phyloP scores from a whole-genome alignment of 1,140 invertebrate genomes.

The Macrocentrus cingulum region DNA sequence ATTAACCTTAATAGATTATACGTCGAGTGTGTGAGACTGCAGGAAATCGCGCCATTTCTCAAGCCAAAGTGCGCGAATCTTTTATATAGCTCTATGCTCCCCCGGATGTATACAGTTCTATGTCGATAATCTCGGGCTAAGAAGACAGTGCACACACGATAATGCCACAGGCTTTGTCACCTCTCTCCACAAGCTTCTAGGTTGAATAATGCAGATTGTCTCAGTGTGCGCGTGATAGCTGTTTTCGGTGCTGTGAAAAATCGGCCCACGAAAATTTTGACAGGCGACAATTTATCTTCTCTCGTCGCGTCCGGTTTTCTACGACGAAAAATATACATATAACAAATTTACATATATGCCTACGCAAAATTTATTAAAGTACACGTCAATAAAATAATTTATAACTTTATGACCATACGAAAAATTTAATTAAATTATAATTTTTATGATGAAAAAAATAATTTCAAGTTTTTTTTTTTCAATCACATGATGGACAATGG shows the following conservation, averaged over 20 bases:
- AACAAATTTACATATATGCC: too few species aligned
- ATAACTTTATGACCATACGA: too few species aligned
- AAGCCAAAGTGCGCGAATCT: conserved; percentile 8
- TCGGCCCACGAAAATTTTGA: conserved; percentile 51
- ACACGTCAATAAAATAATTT: too few species aligned
- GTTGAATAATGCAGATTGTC: conserved; percentile 48
- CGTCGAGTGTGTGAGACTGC: conserved; percentile 35
- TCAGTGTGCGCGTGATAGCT: conserved; percentile 26
- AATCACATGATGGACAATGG: conserved; percentile 3
- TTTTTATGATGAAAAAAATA: too few species aligned
- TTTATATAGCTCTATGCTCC: conserved; percentile 22
- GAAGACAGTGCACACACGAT: conserved; percentile 14
- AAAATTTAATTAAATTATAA: too few species aligned
- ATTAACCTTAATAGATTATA: conserved; percentile 37
- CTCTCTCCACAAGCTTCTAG: conserved; percentile 37
- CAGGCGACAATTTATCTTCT: conserved; percentile 47
- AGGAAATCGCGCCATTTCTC: conserved; percentile 42
- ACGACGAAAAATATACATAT: too few species aligned
- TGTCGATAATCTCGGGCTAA: not conserved
- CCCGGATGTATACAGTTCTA: conserved; percentile 5
- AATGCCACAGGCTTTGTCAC: not conserved
- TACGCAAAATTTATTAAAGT: too few species aligned
- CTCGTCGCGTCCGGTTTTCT: too few species aligned
- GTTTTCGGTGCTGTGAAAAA: conserved; percentile 48
- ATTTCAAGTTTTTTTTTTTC: too few species aligned